These are phyloP conservation scores for Habrosyne pyritoides DNA, from an alignment of 2,888 invertebrate species.

Conservation along the genomic window DNA sequence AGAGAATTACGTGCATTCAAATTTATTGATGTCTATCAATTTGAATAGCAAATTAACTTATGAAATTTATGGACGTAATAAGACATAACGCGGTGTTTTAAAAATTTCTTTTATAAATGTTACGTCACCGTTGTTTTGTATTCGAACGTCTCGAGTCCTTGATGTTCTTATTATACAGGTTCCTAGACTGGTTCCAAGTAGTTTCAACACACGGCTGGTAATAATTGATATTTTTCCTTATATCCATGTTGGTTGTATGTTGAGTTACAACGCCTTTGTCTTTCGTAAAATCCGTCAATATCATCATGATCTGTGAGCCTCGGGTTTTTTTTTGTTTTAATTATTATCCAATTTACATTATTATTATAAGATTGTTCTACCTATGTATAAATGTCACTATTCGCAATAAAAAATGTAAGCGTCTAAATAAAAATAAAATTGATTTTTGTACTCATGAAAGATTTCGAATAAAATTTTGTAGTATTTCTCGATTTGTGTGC, in stretches of 20 bases:
- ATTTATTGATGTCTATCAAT: neutral
- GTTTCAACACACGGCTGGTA: constrained; percentile 6
- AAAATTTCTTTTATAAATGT: neutral
- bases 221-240: constrained; percentile 6
- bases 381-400: no score
- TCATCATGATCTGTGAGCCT: neutral
- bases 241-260: neutral
- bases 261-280: neutral
- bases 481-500: no score
- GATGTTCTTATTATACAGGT: constrained; percentile 15
- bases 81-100: neutral
- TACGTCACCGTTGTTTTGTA: neutral
- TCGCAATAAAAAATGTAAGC: no score
- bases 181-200: neutral
- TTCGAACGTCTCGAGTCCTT: constrained; percentile 11
- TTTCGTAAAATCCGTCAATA: neutral
- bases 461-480: neutral
- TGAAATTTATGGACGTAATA: neutral
- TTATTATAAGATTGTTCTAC: no score
- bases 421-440: no score
- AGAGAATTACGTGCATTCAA: neutral
- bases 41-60: neutral
- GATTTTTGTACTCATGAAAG: no score
- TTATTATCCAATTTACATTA: no score
- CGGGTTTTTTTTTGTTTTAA: no score